Conservation (phyloP, 2,888 invertebrate species). For the Macaria liturata region DNA sequence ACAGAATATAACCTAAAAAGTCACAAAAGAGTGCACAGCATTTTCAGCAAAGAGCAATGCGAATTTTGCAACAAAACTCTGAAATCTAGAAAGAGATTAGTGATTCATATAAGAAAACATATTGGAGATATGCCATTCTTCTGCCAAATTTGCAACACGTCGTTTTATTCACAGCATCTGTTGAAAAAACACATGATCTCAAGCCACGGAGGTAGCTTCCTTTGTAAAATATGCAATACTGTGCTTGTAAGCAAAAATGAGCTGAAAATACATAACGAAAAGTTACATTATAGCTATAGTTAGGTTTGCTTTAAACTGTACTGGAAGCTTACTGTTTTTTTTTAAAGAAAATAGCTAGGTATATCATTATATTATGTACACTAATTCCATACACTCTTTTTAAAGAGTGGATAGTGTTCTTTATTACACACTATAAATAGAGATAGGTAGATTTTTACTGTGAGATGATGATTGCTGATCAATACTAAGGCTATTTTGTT, state of each 20-base stretch:
- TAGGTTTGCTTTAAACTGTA: background rate
- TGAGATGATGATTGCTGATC: too few relatives aligned
- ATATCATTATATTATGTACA: too few relatives aligned
- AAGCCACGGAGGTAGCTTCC: slow-evolving; percentile 62
- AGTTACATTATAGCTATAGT: slow-evolving; percentile 46
- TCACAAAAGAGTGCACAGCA: slow-evolving; percentile 64
- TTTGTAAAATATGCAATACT: slow-evolving; percentile 64
- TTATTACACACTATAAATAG: too few relatives aligned
- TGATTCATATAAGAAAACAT: slow-evolving; percentile 69
- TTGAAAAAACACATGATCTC: slow-evolving; percentile 58
- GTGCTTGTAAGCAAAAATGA: slow-evolving; percentile 53
- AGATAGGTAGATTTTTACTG: too few relatives aligned
- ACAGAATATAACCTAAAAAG: slow-evolving; percentile 60
- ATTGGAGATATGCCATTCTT: slow-evolving; percentile 62
- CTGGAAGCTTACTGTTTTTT: too few relatives aligned
- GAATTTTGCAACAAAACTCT: slow-evolving; percentile 63
- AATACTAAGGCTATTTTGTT: too few relatives aligned
- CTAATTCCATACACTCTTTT: too few relatives aligned
- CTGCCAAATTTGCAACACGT: slow-evolving; percentile 60
- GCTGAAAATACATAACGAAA: slow-evolving; percentile 57
- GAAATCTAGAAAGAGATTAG: slow-evolving; percentile 60
- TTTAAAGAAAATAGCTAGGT: too few relatives aligned
- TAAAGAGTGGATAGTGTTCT: too few relatives aligned
- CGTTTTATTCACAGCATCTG: slow-evolving; percentile 57
- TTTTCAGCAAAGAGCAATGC: slow-evolving; percentile 57